Evolutionary conservation across 2,113 vertebrate species (phyloP), one percentile per base, ranked within the genome.

Genomic region (Sinocyclocheilus anophthalmus): DNA sequence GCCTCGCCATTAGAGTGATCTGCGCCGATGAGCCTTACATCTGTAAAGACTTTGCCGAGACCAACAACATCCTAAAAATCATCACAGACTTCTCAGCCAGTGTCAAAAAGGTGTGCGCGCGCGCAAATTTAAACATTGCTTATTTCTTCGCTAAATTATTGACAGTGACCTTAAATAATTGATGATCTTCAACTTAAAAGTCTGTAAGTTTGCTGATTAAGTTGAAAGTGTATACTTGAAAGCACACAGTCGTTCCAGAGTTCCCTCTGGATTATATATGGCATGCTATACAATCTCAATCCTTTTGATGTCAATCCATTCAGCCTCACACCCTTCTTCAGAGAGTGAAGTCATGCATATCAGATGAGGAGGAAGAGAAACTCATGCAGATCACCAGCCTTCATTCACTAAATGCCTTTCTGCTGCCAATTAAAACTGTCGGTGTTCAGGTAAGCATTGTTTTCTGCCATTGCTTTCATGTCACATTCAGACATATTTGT

Each of bases 61-160:
- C 97, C 33, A 99, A 99, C 94, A 99, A 99, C 93, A 97, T 99
- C 89, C 92, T 99, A 90, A 99, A 99, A 96, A 99, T 99, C 86
- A 93, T 99, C 88, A 96, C 97, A 85, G 98, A 99, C 92, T 99
- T 99, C 92, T 99, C 98, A 88, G 97, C 97, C 26, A 99, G 97
- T 83, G 95, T 99, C 93, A 99, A 99, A 94, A 99, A 99, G 96
- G 98, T 99, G 91, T 89, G 84, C 67, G 57, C 80, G 24, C 33
- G 11, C 22, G 57, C 3, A 0, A 61, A 24, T 67, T 22, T 42
- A 45, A 84, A 61, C 16, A 14, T 33, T 63, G 45, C 42, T 80
- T 30, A n/a, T 61, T 76, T 10, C 20, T 22, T 33, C 18, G 1
- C 77, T 4, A 7, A 76, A 33, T 76, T 85, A 53, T 84, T 4